These are phyloP conservation scores for Manduca sexta DNA, from an alignment of 1,140 invertebrate genomes.

Conservation along the genomic window DNA sequence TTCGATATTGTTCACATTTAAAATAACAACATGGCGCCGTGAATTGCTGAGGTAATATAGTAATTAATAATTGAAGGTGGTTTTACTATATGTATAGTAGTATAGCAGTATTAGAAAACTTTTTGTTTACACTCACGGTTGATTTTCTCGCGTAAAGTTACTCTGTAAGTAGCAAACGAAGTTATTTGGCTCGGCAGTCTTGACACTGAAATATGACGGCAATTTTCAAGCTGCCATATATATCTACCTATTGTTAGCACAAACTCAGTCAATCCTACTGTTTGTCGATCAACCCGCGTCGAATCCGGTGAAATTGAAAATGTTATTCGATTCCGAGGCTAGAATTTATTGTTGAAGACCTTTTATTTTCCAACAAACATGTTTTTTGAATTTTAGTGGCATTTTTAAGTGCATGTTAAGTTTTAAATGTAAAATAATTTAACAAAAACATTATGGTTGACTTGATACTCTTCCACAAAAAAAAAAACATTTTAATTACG, in stretches of 20 bases:
- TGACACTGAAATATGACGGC: constrained; percentile 58
- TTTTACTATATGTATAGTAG: neutral
- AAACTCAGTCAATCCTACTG: constrained; percentile 48
- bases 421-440: neutral
- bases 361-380: constrained; percentile 7
- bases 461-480: neutral
- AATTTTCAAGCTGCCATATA: constrained; percentile 44
- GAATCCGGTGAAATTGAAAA: constrained; percentile 34
- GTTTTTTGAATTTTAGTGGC: neutral
- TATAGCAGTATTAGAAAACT: constrained; percentile 1
- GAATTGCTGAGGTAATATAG: too few relatives aligned
- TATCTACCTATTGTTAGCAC: constrained; percentile 14
- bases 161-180: constrained; percentile 39
- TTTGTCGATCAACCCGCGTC: constrained; percentile 46
- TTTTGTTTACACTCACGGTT: constrained; percentile 30
- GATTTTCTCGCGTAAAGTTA: constrained; percentile 35
- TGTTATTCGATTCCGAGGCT: constrained; percentile 27
- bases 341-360: constrained; percentile 21
- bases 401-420: neutral
- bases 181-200: constrained; percentile 33
- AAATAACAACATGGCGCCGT: too few relatives aligned
- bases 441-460: neutral
- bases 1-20: too few relatives aligned
- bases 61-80: too few relatives aligned
- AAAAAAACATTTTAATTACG: too few relatives aligned